Evolutionary conservation across 2,888 invertebrate species (phyloP).

Genomic region (Nematopogon swammerdamellus): DNA sequence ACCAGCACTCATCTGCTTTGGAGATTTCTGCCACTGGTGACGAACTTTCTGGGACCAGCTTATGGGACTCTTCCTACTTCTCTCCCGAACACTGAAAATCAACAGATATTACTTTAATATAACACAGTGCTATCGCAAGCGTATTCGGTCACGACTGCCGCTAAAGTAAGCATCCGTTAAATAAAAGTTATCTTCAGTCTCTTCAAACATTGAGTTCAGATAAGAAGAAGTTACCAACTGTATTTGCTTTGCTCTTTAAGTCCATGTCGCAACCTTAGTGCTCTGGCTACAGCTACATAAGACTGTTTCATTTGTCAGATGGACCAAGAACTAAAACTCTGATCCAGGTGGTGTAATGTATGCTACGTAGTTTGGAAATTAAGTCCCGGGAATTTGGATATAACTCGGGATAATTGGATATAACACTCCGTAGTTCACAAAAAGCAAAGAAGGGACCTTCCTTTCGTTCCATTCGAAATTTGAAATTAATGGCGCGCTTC

Average conservation of each 20-base stretch:
- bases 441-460: too few species aligned
- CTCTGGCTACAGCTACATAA: neutral
- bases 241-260: slow-evolving; percentile 38
- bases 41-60: slow-evolving; percentile 64
- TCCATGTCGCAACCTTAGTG: too few species aligned
- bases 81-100: slow-evolving; percentile 50
- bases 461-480: too few species aligned
- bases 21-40: slow-evolving; percentile 59
- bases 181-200: neutral
- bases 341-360: too few species aligned
- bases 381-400: too few species aligned
- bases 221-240: too few species aligned
- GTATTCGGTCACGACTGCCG: neutral
- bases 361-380: too few species aligned
- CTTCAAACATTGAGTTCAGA: slow-evolving; percentile 25
- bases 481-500: too few species aligned
- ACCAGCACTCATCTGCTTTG: slow-evolving; percentile 19
- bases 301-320: too few species aligned
- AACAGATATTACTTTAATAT: slow-evolving; percentile 15
- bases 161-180: neutral
- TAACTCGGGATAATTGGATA: too few species aligned
- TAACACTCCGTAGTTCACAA: too few species aligned
- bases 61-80: slow-evolving; percentile 50
- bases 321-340: too few species aligned
- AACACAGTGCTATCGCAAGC: neutral